These are phyloP conservation scores for Tapirus indicus DNA, from an alignment of 2,797 vertebrate genomes.

Conservation along the genomic window DNA sequence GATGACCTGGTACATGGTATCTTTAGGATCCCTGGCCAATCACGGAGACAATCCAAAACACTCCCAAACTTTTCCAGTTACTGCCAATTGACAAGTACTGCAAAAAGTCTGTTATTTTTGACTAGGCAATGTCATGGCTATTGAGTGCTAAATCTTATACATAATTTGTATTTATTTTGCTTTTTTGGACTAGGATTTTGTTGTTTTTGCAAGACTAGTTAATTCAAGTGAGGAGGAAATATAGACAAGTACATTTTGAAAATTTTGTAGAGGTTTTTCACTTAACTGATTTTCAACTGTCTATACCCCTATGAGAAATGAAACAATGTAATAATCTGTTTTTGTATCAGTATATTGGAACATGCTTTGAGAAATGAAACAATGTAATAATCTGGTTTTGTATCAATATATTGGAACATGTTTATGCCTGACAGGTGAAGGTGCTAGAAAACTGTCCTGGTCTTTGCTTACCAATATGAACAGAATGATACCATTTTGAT, in stretches of 20 bases:
- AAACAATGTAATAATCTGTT: background rate
- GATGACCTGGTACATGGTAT: background rate
- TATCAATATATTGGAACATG: background rate
- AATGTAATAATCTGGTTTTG: background rate
- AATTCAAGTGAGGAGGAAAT: conserved; percentile 13
- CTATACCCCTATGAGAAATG: background rate
- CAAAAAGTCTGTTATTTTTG: background rate
- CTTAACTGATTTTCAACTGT: background rate
- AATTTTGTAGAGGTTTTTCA: background rate
- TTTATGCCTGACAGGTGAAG: background rate
- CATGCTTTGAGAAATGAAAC: background rate
- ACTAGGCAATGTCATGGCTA: background rate
- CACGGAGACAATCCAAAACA: background rate
- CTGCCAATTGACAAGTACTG: background rate
- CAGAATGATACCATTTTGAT: background rate
- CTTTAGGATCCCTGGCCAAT: background rate
- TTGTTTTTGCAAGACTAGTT: background rate
- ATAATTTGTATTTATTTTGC: background rate
- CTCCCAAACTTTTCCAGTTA: background rate
- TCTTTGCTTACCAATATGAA: background rate
- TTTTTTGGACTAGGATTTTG: background rate
- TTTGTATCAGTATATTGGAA: background rate
- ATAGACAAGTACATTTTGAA: background rate
- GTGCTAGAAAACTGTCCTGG: background rate
- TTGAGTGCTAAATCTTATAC: background rate